These are phyloP conservation scores for Apostichopus parvimensis DNA, from an alignment of 35 echinoderm and acorn worm species.

Conservation along the genomic window DNA sequence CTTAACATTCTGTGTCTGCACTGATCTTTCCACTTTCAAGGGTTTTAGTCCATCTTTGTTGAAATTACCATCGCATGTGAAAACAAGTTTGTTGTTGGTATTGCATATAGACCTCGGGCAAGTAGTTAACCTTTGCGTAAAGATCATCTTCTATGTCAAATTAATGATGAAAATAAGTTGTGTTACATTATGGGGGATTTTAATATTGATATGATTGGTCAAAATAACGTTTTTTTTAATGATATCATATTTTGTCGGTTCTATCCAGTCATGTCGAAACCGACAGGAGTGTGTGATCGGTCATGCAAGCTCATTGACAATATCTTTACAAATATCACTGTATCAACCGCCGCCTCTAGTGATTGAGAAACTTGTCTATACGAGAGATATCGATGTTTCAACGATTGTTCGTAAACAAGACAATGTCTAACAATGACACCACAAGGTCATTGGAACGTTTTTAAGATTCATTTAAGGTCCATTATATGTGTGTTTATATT, in stretches of 20 bases:
- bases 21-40: no score
- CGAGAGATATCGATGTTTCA: no score
- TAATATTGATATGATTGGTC: constrained; percentile 5
- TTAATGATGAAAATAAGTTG: background rate
- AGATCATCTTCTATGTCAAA: background rate
- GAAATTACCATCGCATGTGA: background rate
- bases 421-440: no score
- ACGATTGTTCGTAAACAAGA: no score
- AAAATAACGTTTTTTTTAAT: background rate
- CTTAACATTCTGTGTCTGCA: no score
- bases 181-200: constrained; percentile 5
- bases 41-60: background rate
- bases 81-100: background rate
- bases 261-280: background rate
- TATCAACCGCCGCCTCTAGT: background rate
- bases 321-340: background rate
- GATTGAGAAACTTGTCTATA: background rate
- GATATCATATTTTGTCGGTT: background rate
- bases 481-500: no score
- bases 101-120: background rate
- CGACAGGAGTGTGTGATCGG: background rate
- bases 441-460: no score
- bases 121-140: constrained; percentile 6
- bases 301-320: background rate
- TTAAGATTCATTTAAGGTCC: no score